A percentile compares a stretch with the other conserved stretches of the same genome.
phyloP scores from a whole-genome alignment of 2,888 invertebrate species.

The Agonopterix arenella region DNA sequence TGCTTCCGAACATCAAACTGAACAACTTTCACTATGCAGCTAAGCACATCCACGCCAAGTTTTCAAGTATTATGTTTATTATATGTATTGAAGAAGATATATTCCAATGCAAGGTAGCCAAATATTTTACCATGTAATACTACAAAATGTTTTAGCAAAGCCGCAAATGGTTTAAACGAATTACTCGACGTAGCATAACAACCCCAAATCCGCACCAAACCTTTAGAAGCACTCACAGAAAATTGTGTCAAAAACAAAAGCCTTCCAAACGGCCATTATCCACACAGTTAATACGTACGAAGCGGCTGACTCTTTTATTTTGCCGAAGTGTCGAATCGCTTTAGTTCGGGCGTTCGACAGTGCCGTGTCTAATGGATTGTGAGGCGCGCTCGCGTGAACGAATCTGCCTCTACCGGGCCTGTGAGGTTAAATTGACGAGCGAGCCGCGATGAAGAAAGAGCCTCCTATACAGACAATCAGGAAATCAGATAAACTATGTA shows the following conservation, averaged over 20 bases:
- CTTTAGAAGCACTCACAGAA: not conserved
- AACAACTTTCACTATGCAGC: too few relatives aligned
- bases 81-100: too few relatives aligned
- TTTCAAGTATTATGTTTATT: too few relatives aligned
- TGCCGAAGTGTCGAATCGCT: conserved; percentile 9
- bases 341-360: conserved; percentile 11
- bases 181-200: not conserved
- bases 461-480: too few relatives aligned
- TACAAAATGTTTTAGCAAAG: not conserved
- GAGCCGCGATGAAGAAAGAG: not conserved
- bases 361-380: conserved; percentile 14
- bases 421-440: not conserved
- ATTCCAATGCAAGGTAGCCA: too few relatives aligned
- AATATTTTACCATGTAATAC: too few relatives aligned
- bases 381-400: conserved; percentile 10
- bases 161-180: not conserved
- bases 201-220: not conserved
- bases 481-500: too few relatives aligned
- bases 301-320: conserved; percentile 6
- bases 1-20: too few relatives aligned
- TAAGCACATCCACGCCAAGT: too few relatives aligned
- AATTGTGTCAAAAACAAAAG: conserved; percentile 6
- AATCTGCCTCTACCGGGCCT: not conserved
- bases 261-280: conserved; percentile 1
- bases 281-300: conserved; percentile 2